These are phyloP conservation scores for Ischnura elegans DNA, from an alignment of 2,888 invertebrate genomes.

Conservation along the genomic window DNA sequence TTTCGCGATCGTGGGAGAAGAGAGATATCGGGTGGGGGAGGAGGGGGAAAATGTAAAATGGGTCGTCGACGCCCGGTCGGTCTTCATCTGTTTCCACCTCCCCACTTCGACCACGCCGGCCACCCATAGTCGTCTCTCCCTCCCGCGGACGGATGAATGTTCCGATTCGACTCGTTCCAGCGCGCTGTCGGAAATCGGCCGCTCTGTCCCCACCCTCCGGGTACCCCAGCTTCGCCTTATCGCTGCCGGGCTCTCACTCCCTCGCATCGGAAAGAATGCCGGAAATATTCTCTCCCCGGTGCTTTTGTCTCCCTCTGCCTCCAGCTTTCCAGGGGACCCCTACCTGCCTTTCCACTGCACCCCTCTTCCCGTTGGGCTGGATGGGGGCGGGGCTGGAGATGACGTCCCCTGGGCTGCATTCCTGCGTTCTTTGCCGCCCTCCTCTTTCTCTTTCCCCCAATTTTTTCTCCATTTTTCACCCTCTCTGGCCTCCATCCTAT, in stretches of 20 bases:
- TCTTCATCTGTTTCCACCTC: neutral
- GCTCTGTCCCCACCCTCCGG: neutral
- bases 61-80: neutral
- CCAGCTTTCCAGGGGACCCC: neutral
- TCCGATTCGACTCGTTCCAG: neutral
- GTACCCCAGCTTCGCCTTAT: neutral
- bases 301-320: neutral
- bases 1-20: constrained; percentile 5
- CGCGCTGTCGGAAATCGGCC: neutral
- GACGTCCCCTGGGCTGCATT: neutral
- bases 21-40: neutral
- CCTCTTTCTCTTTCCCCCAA: neutral
- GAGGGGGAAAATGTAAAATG: neutral
- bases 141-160: neutral
- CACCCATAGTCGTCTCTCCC: neutral
- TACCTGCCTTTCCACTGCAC: neutral
- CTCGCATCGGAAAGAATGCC: neutral
- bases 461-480: neutral
- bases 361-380: neutral
- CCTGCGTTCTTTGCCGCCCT: neutral
- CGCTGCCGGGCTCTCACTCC: neutral
- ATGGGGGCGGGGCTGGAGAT: too few relatives aligned
- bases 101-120: neutral
- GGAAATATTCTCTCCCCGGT: neutral
- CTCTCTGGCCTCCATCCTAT: neutral